These are phyloP conservation scores for Thamnophis elegans DNA, from an alignment of 2,797 vertebrate species.

Conservation along the genomic window DNA sequence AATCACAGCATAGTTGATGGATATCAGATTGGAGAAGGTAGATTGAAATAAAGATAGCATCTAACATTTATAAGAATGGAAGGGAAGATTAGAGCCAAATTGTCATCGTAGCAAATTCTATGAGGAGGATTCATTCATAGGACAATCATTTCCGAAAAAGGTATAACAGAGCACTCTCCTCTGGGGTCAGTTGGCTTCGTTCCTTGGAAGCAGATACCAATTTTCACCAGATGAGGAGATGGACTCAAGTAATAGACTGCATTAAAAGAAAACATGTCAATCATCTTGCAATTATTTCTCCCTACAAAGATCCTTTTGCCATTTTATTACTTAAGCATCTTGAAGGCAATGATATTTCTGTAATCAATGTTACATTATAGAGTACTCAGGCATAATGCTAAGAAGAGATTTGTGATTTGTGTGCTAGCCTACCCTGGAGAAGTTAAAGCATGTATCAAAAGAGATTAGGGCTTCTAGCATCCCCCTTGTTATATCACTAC, in stretches of 20 bases:
- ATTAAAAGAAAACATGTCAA: background rate
- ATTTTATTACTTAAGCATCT: slow-evolving; percentile 36
- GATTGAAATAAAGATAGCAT: background rate
- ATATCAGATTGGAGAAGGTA: background rate
- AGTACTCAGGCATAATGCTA: background rate
- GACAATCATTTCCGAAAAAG: background rate
- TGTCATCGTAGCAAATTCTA: background rate
- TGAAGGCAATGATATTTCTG: slow-evolving; percentile 33
- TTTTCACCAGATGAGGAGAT: background rate
- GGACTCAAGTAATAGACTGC: background rate
- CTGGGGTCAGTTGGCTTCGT: background rate
- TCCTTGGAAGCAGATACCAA: background rate
- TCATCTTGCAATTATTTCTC: background rate
- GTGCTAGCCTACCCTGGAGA: background rate
- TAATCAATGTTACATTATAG: slow-evolving; percentile 17
- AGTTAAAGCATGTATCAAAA: background rate
- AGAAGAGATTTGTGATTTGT: background rate
- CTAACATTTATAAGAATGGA: background rate
- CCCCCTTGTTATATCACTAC: background rate
- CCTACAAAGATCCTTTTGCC: slow-evolving; percentile 6
- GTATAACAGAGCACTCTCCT: background rate
- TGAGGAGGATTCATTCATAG: background rate
- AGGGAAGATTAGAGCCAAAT: background rate
- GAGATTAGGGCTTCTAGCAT: background rate
- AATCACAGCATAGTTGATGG: background rate